These are phyloP conservation scores for Adelognathus sp. DNA, from an alignment of 2,888 invertebrate genomes.

Conservation along the genomic window DNA sequence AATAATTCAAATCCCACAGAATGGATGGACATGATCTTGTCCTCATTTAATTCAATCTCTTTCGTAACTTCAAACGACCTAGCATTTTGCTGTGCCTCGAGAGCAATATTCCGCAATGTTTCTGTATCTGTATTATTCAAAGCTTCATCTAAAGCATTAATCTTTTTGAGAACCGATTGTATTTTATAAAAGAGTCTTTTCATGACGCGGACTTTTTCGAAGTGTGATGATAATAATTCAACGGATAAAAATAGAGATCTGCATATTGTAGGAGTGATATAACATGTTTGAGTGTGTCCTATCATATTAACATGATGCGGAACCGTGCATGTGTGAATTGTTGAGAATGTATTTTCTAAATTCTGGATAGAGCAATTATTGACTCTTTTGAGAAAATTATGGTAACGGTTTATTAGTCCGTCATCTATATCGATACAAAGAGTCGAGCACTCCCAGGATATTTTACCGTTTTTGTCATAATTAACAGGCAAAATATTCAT, in stretches of 20 bases:
- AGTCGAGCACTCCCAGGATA: constrained; percentile 29
- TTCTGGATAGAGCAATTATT: constrained; percentile 15
- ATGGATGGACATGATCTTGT: constrained; percentile 43
- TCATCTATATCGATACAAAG: constrained; percentile 23
- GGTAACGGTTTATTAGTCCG: constrained; percentile 3
- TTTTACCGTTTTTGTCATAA: constrained; percentile 13
- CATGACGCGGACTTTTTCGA: constrained; percentile 6
- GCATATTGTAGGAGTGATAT: constrained; percentile 32
- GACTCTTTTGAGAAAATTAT: constrained; percentile 8
- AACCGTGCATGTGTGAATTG: constrained; percentile 8
- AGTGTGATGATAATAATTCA: constrained; percentile 56
- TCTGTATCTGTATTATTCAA: constrained; percentile 25
- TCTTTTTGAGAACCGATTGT: neutral
- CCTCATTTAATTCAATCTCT: constrained; percentile 57
- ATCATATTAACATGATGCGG: constrained; percentile 14
- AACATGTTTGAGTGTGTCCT: constrained; percentile 48
- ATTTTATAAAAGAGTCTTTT: constrained; percentile 44
- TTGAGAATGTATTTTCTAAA: neutral
- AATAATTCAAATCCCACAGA: constrained; percentile 53
- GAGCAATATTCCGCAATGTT: constrained; percentile 9
- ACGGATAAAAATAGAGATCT: constrained; percentile 52
- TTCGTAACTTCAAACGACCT: neutral
- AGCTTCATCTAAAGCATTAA: constrained; percentile 33
- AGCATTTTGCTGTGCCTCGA: constrained; percentile 18
- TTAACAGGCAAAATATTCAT: constrained; percentile 38